A percentile compares a stretch with the other conserved stretches of the same genome.
phyloP scores from a whole-genome alignment of 2,888 invertebrate species.

The Mycalesis mineus region DNA sequence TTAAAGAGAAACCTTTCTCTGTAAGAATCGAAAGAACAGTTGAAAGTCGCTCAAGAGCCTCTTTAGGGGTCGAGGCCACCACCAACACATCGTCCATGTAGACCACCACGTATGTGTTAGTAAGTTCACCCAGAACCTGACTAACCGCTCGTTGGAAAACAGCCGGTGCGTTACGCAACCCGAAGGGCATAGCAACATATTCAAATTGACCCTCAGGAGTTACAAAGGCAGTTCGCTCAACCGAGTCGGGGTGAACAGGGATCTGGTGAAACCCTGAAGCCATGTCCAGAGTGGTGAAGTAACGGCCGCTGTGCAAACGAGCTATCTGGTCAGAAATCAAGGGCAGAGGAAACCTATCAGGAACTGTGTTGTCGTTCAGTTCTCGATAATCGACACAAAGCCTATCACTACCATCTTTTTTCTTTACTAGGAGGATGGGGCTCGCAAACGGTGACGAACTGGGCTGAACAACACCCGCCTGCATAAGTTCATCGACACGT shows the following conservation, averaged over 20 bases:
- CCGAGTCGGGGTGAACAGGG: neutral
- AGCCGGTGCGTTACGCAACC: constrained; percentile 28
- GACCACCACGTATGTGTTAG: constrained; percentile 12
- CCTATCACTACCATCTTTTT: neutral
- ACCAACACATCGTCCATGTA: constrained; percentile 26
- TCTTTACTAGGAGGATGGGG: neutral
- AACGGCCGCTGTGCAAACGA: neutral
- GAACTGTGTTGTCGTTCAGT: neutral
- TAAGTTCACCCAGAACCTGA: neutral
- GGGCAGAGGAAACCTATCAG: neutral
- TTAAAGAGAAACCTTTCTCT: neutral
- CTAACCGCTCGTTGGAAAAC: constrained; percentile 30
- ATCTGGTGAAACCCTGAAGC: constrained; percentile 8
- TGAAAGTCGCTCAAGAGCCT: neutral
- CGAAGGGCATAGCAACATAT: constrained; percentile 32
- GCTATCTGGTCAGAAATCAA: neutral
- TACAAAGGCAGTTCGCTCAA: neutral
- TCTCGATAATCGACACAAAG: neutral
- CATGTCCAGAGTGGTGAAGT: neutral
- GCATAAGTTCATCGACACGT: too few species aligned
- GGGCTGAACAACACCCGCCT: too few species aligned
- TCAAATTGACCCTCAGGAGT: constrained; percentile 28
- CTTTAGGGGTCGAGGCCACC: neutral
- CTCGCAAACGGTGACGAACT: neutral
- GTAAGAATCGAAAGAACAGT: neutral